Conservation (phyloP, 1,140 invertebrate genomes). For the Eriocheir sinensis region DNA sequence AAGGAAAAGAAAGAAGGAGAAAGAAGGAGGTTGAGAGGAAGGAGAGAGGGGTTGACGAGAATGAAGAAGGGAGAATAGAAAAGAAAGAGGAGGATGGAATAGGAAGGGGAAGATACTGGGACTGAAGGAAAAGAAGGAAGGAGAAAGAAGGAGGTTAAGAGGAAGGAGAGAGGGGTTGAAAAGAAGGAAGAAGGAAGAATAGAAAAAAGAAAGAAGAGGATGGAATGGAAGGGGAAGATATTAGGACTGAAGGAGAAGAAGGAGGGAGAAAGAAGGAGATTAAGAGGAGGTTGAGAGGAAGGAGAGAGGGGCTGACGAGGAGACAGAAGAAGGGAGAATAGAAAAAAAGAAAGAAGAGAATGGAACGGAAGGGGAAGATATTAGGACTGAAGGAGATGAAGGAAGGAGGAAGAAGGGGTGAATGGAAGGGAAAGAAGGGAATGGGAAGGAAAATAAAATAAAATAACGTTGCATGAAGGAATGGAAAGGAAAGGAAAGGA, state of each 20-base stretch:
- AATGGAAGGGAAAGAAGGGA: not conserved
- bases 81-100: not conserved
- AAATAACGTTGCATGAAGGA: not conserved
- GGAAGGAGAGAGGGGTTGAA: not conserved
- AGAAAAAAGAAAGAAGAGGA: not conserved
- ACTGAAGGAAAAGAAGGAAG: not conserved
- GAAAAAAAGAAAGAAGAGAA: not conserved
- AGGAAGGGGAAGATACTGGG: no score
- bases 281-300: no score
- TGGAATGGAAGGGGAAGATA: not conserved
- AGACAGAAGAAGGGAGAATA: no score
- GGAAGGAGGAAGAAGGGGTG: not conserved
- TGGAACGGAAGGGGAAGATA: no score
- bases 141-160: not conserved
- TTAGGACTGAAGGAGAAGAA: no score
- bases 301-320: no score
- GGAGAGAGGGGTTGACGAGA: no score
- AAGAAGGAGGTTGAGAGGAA: not conserved
- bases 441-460: no score
- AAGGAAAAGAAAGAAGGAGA: no score
- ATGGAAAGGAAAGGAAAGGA: no score
- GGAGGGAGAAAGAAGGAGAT: not conserved
- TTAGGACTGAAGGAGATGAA: no score
- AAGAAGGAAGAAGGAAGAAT: not conserved
- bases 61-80: not conserved